Evolutionary conservation across 2,113 vertebrate genomes (phyloP), one percentile per base, ranked within the genome.

Genomic region (Turnix velox): DNA sequence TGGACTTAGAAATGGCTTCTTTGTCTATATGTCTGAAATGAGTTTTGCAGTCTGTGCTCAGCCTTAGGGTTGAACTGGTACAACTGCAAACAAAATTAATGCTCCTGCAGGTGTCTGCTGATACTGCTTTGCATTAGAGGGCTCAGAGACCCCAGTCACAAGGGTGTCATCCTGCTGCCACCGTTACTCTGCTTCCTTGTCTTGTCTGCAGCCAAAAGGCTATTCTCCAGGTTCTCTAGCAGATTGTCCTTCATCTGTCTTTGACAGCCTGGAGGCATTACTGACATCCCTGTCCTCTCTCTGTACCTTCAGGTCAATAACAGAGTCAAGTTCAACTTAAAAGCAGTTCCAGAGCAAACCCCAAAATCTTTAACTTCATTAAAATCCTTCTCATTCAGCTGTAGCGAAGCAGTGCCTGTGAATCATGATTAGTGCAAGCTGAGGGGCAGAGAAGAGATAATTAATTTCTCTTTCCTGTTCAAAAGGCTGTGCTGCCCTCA

Each of bases 121-220:
- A 19, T 58, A 74, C 33, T 25, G 1, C 42, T 52, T 18, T 0
- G 3, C 0, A 0, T 0, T 9, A 40, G 16, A 45, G 63, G 59
- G 57, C 62, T 65, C 7, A 0, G 37, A 62, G 66, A 46, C 18
- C 39, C 46, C 33, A 6, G 17, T 13, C 5, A 4, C 9, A n/a
- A 7, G 17, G 16, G 18, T 5, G 19, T 8, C 2, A 0, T 45
- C 48, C 40, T 35, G 35, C 55, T 24, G 8, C 25, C 43, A 30
- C 33, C n/a, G 15, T 24, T 57, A 37, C 61, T 33, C n/a, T 72
- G 59, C 39, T 17, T 62, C 51, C 52, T 49, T 23, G 22, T 10
- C 52, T 49, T 23, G 22, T 10, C 23, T 30, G 2, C 31, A 68
- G 62, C 58, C 6, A 0, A 45, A 46, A 27, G 8, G 16, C 0